A percentile compares a stretch with the other conserved stretches of the same genome.
These are phyloP conservation scores for Eumeta japonica DNA, from an alignment of 1,140 invertebrate species.

Conservation along the genomic window DNA sequence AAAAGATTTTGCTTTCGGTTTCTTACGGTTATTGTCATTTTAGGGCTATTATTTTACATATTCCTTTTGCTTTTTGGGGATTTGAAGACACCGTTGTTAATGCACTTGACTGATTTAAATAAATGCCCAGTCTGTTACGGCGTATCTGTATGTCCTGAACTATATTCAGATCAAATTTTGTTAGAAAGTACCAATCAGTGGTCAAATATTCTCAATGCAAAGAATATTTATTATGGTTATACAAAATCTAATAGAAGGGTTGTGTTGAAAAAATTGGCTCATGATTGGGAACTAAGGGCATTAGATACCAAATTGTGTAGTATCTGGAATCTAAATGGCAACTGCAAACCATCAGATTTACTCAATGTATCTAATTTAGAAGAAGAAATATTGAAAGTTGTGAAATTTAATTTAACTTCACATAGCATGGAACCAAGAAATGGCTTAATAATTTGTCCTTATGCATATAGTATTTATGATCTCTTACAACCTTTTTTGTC, in stretches of 20 bases:
- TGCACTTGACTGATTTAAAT: slow-evolving; percentile 33
- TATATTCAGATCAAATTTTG: slow-evolving; percentile 40
- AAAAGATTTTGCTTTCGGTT: slow-evolving; percentile 35
- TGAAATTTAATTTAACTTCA: slow-evolving; percentile 33
- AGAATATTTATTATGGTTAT: slow-evolving; percentile 41
- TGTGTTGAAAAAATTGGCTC: slow-evolving; percentile 40
- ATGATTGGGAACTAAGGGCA: slow-evolving; percentile 34
- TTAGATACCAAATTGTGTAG: slow-evolving; percentile 36
- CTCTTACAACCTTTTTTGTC: slow-evolving; percentile 25
- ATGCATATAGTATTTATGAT: slow-evolving; percentile 36
- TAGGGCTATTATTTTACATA: slow-evolving; percentile 30
- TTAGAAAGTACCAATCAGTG: slow-evolving; percentile 21
- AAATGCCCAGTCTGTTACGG: slow-evolving; percentile 44
- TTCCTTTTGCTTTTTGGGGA: slow-evolving; percentile 36
- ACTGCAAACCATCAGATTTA: slow-evolving; percentile 32
- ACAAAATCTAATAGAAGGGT: slow-evolving; percentile 36
- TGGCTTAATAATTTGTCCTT: slow-evolving; percentile 37
- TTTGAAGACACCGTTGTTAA: slow-evolving; percentile 30
- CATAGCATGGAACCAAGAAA: slow-evolving; percentile 31
- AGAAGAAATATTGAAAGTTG: slow-evolving; percentile 30
- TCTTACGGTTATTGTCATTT: slow-evolving; percentile 16
- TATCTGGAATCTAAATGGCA: slow-evolving; percentile 21
- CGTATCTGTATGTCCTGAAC: slow-evolving; percentile 36
- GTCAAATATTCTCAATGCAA: slow-evolving; percentile 37
- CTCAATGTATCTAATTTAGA: slow-evolving; percentile 30